Evolutionary conservation across 2,888 invertebrate genomes (phyloP).

Genomic region (Megamerina dolium): DNA sequence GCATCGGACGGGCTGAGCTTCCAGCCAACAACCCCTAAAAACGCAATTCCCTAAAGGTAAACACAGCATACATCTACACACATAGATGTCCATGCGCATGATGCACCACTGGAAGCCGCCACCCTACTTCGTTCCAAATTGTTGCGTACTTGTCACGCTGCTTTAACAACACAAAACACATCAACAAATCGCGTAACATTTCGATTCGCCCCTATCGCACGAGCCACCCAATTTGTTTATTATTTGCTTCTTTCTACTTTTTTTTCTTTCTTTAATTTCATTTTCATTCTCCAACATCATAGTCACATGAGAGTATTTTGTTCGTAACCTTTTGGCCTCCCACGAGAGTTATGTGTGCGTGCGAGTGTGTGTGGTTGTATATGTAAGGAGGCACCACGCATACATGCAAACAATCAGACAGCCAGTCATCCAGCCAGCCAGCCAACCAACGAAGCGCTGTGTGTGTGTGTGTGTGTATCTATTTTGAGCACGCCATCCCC

Average conservation of each 20-base stretch:
- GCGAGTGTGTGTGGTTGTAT: not conserved
- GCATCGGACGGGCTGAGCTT: conserved; percentile 6
- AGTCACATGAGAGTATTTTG: conserved; percentile 23
- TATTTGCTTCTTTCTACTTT: too few relatives aligned
- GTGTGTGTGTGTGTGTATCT: conserved; percentile 2
- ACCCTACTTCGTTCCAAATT: too few relatives aligned
- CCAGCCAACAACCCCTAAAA: conserved; percentile 21
- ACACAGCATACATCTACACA: conserved; percentile 9
- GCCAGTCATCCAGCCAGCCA: too few relatives aligned
- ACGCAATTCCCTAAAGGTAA: conserved; percentile 21
- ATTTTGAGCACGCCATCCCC: conserved; percentile 7
- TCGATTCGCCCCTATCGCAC: conserved; percentile 11
- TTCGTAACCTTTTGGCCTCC: conserved; percentile 27
- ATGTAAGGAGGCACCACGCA: conserved; percentile 12
- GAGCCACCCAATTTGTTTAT: not conserved
- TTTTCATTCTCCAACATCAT: conserved; percentile 1
- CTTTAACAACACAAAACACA: too few relatives aligned
- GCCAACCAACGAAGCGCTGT: conserved; percentile 14
- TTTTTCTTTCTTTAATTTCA: conserved; percentile 7
- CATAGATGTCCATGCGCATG: conserved; percentile 24
- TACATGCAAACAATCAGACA: conserved; percentile 10
- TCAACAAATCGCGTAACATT: conserved; percentile 19
- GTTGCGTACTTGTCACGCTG: not conserved
- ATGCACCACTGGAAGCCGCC: conserved; percentile 20
- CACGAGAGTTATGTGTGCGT: conserved; percentile 17